A percentile compares a stretch with the other conserved stretches of the same genome.
phyloP scores from a whole-genome alignment of 2,888 invertebrate species.

The Ctenicera cuprea region DNA sequence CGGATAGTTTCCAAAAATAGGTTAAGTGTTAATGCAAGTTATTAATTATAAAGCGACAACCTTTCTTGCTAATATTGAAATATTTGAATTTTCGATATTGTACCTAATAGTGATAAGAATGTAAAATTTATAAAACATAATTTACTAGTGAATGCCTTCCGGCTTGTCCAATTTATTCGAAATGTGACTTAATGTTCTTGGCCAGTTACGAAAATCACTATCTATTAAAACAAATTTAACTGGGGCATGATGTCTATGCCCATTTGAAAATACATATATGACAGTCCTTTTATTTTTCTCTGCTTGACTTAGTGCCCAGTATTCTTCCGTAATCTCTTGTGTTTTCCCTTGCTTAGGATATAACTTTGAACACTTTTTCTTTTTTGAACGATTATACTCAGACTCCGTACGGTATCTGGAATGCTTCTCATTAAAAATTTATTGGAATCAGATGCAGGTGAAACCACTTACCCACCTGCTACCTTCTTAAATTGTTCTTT shows the following conservation, averaged over 20 bases:
- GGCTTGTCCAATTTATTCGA: conserved; percentile 39
- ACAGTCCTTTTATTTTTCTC: conserved; percentile 35
- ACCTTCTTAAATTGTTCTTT: conserved; percentile 41
- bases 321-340: neutral
- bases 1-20: too few relatives aligned
- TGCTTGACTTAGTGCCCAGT: conserved; percentile 14
- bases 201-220: conserved; percentile 48
- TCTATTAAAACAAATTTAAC: conserved; percentile 49
- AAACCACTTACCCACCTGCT: conserved; percentile 51
- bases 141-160: conserved; percentile 24
- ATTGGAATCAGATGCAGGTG: neutral
- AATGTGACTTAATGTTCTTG: conserved; percentile 39
- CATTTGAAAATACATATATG: conserved; percentile 45
- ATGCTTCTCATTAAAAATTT: neutral
- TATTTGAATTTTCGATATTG: too few relatives aligned
- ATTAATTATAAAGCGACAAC: too few relatives aligned
- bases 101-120: neutral
- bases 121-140: neutral
- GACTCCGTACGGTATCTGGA: conserved; percentile 39
- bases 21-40: too few relatives aligned
- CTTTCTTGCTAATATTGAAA: too few relatives aligned
- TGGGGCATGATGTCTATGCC: conserved; percentile 33
- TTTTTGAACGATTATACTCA: conserved; percentile 15
- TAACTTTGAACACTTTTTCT: conserved; percentile 16
- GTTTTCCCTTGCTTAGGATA: conserved; percentile 1